phyloP scores from a whole-genome alignment of 1,140 invertebrate genomes.

The Dendrolimus kikuchii region DNA sequence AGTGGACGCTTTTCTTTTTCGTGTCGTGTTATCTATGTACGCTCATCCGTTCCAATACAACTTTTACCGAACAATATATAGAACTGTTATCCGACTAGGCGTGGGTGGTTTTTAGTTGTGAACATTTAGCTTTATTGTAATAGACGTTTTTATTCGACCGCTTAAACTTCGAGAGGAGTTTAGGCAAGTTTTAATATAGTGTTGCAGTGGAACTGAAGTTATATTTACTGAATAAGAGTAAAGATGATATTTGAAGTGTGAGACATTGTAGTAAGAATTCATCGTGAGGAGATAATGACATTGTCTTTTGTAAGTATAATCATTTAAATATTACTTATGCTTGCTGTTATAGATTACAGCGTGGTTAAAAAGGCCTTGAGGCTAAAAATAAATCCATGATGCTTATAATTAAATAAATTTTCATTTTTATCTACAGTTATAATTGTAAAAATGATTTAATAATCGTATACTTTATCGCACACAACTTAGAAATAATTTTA shows the following conservation, averaged over 20 bases:
- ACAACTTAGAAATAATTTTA: too few relatives aligned
- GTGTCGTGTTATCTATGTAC: constrained; percentile 33
- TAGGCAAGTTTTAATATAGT: constrained; percentile 33
- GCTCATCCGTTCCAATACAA: constrained; percentile 36
- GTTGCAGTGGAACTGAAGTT: too few relatives aligned
- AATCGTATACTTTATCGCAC: too few relatives aligned
- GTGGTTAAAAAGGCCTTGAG: background rate
- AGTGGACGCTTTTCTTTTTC: constrained; percentile 54
- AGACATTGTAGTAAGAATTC: constrained; percentile 26
- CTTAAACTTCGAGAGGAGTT: constrained; percentile 32
- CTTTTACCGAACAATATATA: constrained; percentile 25
- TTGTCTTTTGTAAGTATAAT: constrained; percentile 61
- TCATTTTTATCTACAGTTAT: too few relatives aligned
- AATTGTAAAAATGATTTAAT: too few relatives aligned
- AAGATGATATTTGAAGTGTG: constrained; percentile 15
- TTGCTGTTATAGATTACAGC: background rate
- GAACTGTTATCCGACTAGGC: constrained; percentile 13
- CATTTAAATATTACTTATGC: background rate
- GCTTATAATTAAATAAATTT: too few relatives aligned
- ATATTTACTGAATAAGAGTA: too few relatives aligned
- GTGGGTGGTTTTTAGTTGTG: too few relatives aligned
- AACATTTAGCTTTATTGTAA: too few relatives aligned
- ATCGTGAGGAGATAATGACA: constrained; percentile 59
- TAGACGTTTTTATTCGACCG: constrained; percentile 1
- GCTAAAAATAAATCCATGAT: too few relatives aligned